Base-by-base conservation (phyloP, 1,140 invertebrate species). In the Plectus sambesii region DNA sequence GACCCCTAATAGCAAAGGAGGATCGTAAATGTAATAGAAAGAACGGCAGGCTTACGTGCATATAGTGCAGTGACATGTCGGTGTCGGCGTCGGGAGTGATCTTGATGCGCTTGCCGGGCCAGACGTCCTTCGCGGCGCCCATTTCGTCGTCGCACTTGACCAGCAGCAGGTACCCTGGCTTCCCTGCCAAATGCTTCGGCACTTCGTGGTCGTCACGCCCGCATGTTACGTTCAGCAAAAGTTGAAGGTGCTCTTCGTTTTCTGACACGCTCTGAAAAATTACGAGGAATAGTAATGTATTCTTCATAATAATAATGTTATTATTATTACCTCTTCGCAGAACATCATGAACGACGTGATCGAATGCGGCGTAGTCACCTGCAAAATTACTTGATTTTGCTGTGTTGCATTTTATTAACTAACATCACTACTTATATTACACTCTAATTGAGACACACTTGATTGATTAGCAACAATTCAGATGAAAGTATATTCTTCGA, bases 291-390 rank as follows among this genome's bases (percentile, higher is more conserved):
- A n/a, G n/a, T n/a, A n/a, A n/a, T n/a, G n/a, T n/a, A n/a, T n/a
- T n/a, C n/a, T n/a, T n/a, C n/a, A n/a, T n/a, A n/a, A n/a, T n/a
- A n/a, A n/a, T n/a, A n/a, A n/a, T n/a, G n/a, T n/a, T n/a, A n/a
- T n/a, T n/a, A n/a, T n/a, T n/a, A n/a, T n/a, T n/a, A n/a, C n/a
- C 3, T 60, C 57, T 15, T 74, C 72, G 29, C 75, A 67, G 53
- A 76, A 75, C 59, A 76, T 71, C 17, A 70, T 54, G 56, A 74
- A 72, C 35, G 68, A 70, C 33, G 66, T 54, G 49, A 58, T 70
- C 45, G 69, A 54, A 25, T 9, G 12, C 12, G 69, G 71, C 9
- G 69, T 66, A 12, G 64, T 59, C 5, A 75, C 66, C 61, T 70
- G 54, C 2, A 5, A 20, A 2, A 30, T 17, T 40, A 15, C 3